Conservation (phyloP, 1,140 invertebrate species). For the Drosophila lacertosa region DNA sequence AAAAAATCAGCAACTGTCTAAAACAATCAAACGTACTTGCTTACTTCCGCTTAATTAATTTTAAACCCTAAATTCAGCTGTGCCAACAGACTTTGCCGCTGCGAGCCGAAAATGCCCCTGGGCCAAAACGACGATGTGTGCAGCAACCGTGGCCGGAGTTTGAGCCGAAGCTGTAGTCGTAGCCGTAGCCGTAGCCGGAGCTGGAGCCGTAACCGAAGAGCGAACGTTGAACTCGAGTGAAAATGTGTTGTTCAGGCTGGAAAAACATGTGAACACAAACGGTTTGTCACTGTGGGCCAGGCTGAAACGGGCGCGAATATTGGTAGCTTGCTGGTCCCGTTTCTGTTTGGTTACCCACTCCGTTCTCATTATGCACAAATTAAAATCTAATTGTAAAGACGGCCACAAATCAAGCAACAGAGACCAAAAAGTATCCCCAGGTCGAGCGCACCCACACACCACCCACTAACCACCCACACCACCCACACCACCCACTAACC, state of each 20-base stretch:
- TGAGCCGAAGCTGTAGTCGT: neutral
- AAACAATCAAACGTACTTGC: slow-evolving; percentile 78
- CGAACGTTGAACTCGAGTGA: neutral
- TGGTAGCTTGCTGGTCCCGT: slow-evolving; percentile 19
- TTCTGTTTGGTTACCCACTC: slow-evolving; percentile 37
- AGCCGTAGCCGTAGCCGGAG: neutral
- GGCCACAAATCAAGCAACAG: slow-evolving; percentile 63
- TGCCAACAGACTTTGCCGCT: slow-evolving; percentile 58
- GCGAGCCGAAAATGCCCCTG: slow-evolving; percentile 51
- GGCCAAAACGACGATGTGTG: slow-evolving; percentile 37
- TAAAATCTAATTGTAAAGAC: slow-evolving; percentile 66
- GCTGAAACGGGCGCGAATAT: slow-evolving; percentile 8
- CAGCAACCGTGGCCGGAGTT: neutral
- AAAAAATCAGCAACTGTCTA: slow-evolving; percentile 71
- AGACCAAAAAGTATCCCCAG: slow-evolving; percentile 33
- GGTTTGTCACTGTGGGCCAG: slow-evolving; percentile 11
- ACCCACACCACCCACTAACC: neutral
- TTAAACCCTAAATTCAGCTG: slow-evolving; percentile 73
- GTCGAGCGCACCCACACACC: neutral
- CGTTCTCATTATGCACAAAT: slow-evolving; percentile 64
- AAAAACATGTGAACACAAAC: slow-evolving; percentile 6
- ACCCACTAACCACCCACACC: neutral
- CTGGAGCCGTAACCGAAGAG: neutral
- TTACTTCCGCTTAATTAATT: slow-evolving; percentile 80
- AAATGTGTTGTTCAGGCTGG: slow-evolving; percentile 25